Conservation (phyloP, 1,140 invertebrate genomes). For the Armadillidium nasatum region DNA sequence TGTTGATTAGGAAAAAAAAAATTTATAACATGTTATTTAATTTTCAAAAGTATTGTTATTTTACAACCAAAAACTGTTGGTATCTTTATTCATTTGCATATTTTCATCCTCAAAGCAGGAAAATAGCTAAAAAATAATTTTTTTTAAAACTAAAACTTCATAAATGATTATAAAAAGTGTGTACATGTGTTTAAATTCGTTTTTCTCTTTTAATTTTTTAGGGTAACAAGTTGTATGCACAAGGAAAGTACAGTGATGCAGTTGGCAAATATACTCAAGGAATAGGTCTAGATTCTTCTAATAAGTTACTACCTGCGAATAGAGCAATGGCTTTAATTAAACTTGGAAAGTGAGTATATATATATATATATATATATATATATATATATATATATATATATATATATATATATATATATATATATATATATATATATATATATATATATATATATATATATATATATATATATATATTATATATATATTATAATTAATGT, state of each 20-base stretch:
- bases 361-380: neutral
- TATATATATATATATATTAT: neutral
- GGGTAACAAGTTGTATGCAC: slow-evolving; percentile 77
- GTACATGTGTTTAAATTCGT: no score
- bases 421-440: slow-evolving; percentile 29
- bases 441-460: slow-evolving; percentile 33
- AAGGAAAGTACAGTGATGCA: slow-evolving; percentile 70
- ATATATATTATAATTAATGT: no score
- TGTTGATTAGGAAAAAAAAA: no score
- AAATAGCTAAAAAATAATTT: no score
- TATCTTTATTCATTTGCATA: no score
- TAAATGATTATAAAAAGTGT: no score
- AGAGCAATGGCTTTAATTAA: slow-evolving; percentile 82
- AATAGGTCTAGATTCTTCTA: slow-evolving; percentile 67
- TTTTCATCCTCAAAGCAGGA: no score
- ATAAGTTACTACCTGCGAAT: slow-evolving; percentile 80
- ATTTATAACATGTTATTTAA: no score
- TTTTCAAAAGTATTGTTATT: no score
- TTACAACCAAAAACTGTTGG: no score
- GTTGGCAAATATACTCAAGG: slow-evolving; percentile 74
- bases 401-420: slow-evolving; percentile 28
- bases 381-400: neutral
- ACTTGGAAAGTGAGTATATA: slow-evolving; percentile 24
- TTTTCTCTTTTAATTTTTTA: slow-evolving; percentile 46
- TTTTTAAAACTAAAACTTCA: no score